Evolutionary conservation across 1,140 invertebrate genomes (phyloP), one percentile per base, ranked within the genome.

Genomic region (Drosophila saltans): DNA sequence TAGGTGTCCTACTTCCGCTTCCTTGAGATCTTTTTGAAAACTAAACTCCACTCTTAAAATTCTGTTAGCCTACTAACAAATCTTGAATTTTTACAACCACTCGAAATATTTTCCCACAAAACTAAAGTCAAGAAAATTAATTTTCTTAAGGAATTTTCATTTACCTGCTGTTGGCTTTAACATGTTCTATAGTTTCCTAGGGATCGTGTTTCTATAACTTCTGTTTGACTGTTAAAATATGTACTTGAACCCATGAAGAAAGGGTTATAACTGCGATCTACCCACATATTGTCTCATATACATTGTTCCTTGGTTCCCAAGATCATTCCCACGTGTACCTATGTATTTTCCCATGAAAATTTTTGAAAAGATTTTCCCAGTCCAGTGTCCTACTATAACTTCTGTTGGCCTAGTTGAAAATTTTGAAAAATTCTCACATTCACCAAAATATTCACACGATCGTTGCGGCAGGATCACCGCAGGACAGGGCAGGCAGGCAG

Each of bases 91-190:
- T 24, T 52, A 45, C 39, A 63, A 78, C 66, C 68, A 78, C 68
- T 81, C 70, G 55, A 78, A 55, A 40, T 9, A 45, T 52, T 68
- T 81, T 77, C 79, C 55, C 80, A 81, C 74, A 43, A 43, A 7
- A 30, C 11, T 30, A 6, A 30, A 30, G 28, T 4, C 28, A 30
- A 36, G 33, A 36, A 36, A 36, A 36, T 1, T 5, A 36, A 36
- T 36, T 36, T 36, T 36, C 33, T 36, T 16, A n/a, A 57, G 3
- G 3, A 8, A 6, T 7, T 36, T 33, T 59, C 48, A 40, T 59
- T 16, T 33, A 16, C 64, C 55, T 60, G 16, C 1, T 59, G 9
- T 6, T 39, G 6, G 10, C 9, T 33, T 4, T 9, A 28, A 33
- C 10, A 21, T 24, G 3, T 60, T 26, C 41, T 33, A 33, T 43